Evolutionary conservation across 2,797 vertebrate genomes (phyloP), one percentile per base, ranked within the genome.

Genomic region (Malacoraja senta): DNA sequence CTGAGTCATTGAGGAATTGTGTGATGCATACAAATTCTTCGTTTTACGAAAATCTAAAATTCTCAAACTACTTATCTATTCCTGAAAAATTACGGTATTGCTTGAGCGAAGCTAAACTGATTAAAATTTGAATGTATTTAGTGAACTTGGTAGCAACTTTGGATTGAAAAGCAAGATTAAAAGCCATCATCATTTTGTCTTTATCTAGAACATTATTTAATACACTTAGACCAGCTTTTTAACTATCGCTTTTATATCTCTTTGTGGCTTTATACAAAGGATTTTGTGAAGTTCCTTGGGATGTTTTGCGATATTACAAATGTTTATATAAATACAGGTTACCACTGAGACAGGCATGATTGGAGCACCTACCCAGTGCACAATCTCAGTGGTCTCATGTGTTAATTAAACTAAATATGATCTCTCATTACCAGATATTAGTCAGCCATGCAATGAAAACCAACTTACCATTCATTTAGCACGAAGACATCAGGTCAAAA

Each of bases 401-500:
- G 63, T 12, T 63, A 35, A 44, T 58, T 35, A 12, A 90, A 71
- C 8, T 19, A 58, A 24, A 90, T 65, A 72, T 74, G 13, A 91
- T 91, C 68, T 72, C 68, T 53, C 44, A 21, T 29, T 91, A 35
- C 15, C 68, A 74, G 72, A 74, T 12, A 24, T 74, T 65, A 74
- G 38, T 35, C 26, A n/a, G 71, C 76, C 35, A 76, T 29, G 53
- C 53, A 84, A 92, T 74, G 44, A 74, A 53, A 76, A 53, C 24
- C 38, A 92, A 76, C 90, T 92, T n/a, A 92, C 90, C 71, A 92
- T 71, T 91, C 88, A 91, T 74, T 92, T 38, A 53, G 44, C 26
- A 76, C 19, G 38, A 35, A 0, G 71, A 76, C 44, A 44, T 53
- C 90, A 92, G 24, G 21, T 65, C 90, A 76, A 53, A 76, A 71